A percentile compares a stretch with the other conserved stretches of the same genome.
These are phyloP conservation scores for Esox lucius DNA, from an alignment of 2,797 vertebrate genomes.

Conservation along the genomic window DNA sequence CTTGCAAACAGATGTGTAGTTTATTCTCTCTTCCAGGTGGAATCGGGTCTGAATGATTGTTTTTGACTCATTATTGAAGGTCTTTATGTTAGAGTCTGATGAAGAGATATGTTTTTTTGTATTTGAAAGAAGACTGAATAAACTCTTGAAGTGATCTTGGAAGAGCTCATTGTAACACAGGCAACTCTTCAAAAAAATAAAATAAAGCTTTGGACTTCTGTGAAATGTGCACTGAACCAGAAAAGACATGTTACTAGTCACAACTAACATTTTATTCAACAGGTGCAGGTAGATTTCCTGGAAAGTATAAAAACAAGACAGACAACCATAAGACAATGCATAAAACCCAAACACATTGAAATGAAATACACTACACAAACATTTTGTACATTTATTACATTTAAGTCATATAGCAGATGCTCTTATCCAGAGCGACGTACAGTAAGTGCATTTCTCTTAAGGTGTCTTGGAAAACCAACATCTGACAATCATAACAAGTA, in stretches of 20 bases:
- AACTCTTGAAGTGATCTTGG: constrained; percentile 4
- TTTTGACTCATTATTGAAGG: constrained; percentile 42
- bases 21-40: constrained; percentile 26
- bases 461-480: too few relatives aligned
- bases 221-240: too few relatives aligned
- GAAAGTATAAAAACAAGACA: not conserved
- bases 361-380: not conserved
- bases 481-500: too few relatives aligned
- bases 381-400: too few relatives aligned
- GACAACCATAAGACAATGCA: not conserved
- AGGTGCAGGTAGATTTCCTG: not conserved
- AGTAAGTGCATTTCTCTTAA: too few relatives aligned
- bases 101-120: constrained; percentile 54
- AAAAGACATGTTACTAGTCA: not conserved
- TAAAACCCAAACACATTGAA: not conserved
- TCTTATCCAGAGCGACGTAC: too few relatives aligned
- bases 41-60: constrained; percentile 22
- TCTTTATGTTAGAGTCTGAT: constrained; percentile 36
- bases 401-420: too few relatives aligned
- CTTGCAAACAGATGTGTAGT: constrained; percentile 50
- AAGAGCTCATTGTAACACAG: not conserved
- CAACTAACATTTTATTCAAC: not conserved
- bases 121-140: constrained; percentile 41
- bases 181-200: not conserved
- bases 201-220: not conserved